Conservation (phyloP, 2,888 invertebrate species). For the Temnothorax rugatulus region DNA sequence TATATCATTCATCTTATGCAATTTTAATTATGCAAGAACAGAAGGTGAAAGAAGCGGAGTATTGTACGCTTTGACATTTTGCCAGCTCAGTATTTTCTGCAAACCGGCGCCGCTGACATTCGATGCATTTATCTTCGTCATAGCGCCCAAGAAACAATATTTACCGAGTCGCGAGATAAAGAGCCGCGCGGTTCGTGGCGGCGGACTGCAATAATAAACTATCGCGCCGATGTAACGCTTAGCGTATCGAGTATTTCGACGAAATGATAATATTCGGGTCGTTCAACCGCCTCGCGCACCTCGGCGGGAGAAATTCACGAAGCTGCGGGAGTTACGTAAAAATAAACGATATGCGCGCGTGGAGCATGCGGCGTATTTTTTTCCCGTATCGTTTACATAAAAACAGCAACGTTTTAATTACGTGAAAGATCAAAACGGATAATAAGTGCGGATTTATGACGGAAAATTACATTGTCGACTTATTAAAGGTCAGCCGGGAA, state of each 20-base stretch:
- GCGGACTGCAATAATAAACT: conserved; percentile 58
- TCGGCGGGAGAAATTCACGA: neutral
- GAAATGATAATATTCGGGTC: conserved; percentile 58
- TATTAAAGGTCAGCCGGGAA: neutral
- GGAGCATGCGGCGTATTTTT: neutral
- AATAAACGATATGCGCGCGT: neutral
- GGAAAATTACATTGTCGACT: neutral
- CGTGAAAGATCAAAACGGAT: neutral
- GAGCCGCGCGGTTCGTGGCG: conserved; percentile 43
- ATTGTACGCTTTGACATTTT: conserved; percentile 38
- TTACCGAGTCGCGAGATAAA: conserved; percentile 57
- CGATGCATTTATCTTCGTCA: conserved; percentile 59
- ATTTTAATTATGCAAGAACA: conserved; percentile 22
- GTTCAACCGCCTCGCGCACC: conserved; percentile 49
- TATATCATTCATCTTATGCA: neutral
- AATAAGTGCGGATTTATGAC: neutral
- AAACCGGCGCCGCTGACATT: conserved; percentile 43
- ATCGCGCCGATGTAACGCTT: conserved; percentile 48
- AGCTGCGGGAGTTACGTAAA: conserved; percentile 3
- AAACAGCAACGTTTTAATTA: conserved; percentile 5
- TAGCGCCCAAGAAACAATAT: conserved; percentile 53
- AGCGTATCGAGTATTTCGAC: conserved; percentile 54
- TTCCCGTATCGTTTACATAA: neutral
- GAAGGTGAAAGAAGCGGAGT: conserved; percentile 1
- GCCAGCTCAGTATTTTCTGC: conserved; percentile 42